Base-by-base conservation (phyloP, 2,797 vertebrate species). In the Rhynchotus rufescens region DNA sequence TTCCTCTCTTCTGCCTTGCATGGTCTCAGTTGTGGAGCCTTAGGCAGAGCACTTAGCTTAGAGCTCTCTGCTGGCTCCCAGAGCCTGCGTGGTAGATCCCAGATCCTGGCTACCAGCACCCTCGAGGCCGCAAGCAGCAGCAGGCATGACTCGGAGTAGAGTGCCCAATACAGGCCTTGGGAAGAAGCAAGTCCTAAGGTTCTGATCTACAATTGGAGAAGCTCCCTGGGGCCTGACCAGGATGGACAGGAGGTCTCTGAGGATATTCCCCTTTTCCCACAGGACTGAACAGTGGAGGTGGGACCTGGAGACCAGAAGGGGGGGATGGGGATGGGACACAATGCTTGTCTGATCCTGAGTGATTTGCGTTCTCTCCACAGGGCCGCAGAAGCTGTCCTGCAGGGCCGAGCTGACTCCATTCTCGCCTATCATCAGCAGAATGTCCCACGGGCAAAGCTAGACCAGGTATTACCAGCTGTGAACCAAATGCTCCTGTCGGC, bases 371-470 rank as follows among this genome's bases (percentile, higher is more conserved):
- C 71, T 80, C 30, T 57, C 59, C 73, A 17, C 98, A 99, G 99
- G 88, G 99, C 99, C 88, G 99, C 99, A 2, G 99, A 99, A 86
- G 99, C 99, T 15, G 99, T 99, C 49, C 97, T 99, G 61, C 99
- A 99, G 94, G 99, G 99, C 82, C 98, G 98, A 90, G 98, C 98
- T 0, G 99, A 99, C 80, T 99, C 99, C 94, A 99, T 99, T 87
- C 98, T 99, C n/a, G 96, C 98, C 87, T 99, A 99, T 97, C 99
- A 99, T 97, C 98, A 99, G 98, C 99, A 99, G 97, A 99, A 99
- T 3, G 98, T 99, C 92, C 98, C 98, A 0, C 98, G 98, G 87
- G 98, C 98, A 87, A 99, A 99, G 97, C 96, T 99, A 88, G 99
- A 99, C 90, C 99, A 99, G 99, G 99, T 99, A 84, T 17, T 22